phyloP scores from a whole-genome alignment of 2,888 invertebrate genomes.

The Alcis repandata region DNA sequence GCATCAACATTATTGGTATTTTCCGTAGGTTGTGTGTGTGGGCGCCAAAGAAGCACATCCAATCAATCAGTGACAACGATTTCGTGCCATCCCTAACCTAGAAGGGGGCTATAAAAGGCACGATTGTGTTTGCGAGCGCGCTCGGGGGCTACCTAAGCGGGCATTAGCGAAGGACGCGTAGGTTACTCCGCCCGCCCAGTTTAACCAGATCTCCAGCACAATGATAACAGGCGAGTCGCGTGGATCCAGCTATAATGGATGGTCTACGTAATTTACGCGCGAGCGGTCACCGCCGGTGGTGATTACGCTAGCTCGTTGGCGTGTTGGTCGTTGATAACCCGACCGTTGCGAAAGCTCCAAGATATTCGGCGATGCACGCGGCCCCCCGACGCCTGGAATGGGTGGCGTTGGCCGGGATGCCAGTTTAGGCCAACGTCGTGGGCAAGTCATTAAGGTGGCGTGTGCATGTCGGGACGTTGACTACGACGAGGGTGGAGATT shows the following conservation, averaged over 20 bases:
- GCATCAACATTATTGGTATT: neutral
- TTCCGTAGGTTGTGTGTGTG: slow-evolving; percentile 14
- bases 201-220: slow-evolving; percentile 54
- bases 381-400: slow-evolving; percentile 51
- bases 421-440: slow-evolving; percentile 59
- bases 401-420: slow-evolving; percentile 61
- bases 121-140: slow-evolving; percentile 78
- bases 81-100: slow-evolving; percentile 66
- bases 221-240: slow-evolving; percentile 45
- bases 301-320: slow-evolving; percentile 80
- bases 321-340: slow-evolving; percentile 76
- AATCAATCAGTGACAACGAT: slow-evolving; percentile 71
- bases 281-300: slow-evolving; percentile 81
- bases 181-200: slow-evolving; percentile 64
- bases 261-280: slow-evolving; percentile 81
- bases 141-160: slow-evolving; percentile 78
- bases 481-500: slow-evolving; percentile 60
- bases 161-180: slow-evolving; percentile 81
- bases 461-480: slow-evolving; percentile 68
- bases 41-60: slow-evolving; percentile 50
- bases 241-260: slow-evolving; percentile 58
- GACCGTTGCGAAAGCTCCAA: slow-evolving; percentile 61
- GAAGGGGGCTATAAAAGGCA: slow-evolving; percentile 71
- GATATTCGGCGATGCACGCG: slow-evolving; percentile 49
- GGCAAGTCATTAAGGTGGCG: slow-evolving; percentile 76